phyloP scores from a whole-genome alignment of 1,140 invertebrate species.

The Saccostrea echinata region DNA sequence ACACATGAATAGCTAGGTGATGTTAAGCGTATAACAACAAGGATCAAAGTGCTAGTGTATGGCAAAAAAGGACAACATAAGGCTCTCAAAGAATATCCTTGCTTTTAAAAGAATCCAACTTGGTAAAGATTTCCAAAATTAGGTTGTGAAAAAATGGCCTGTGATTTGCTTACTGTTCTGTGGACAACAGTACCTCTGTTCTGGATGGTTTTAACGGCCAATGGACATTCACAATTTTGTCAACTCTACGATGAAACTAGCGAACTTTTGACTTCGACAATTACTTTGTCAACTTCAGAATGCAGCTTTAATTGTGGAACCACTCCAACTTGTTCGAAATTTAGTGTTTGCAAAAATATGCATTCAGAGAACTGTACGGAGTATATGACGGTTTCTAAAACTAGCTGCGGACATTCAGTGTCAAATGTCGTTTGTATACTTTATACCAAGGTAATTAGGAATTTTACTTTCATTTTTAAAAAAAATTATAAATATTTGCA shows the following conservation, averaged over 20 bases:
- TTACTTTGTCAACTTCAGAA: neutral
- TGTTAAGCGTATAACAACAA: neutral
- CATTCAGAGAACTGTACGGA: neutral
- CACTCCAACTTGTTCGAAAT: neutral
- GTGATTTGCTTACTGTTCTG: neutral
- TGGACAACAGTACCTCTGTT: neutral
- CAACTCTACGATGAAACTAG: neutral
- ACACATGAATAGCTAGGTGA: neutral
- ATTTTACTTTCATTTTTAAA: neutral
- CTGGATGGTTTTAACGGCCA: neutral
- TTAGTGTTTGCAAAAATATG: neutral
- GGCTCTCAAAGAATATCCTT: neutral
- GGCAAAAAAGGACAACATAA: neutral
- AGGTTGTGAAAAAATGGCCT: neutral
- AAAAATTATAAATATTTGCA: too few species aligned
- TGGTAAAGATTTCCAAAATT: neutral
- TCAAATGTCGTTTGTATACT: neutral
- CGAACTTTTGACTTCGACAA: neutral
- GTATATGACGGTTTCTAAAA: neutral
- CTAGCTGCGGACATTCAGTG: neutral
- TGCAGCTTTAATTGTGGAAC: neutral
- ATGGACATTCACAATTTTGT: neutral
- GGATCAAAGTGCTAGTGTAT: neutral
- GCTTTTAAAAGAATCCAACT: neutral
- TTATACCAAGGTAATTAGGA: neutral